Evolutionary conservation across 2,888 invertebrate genomes (phyloP).

Genomic region (Pediacus dermestoides): DNA sequence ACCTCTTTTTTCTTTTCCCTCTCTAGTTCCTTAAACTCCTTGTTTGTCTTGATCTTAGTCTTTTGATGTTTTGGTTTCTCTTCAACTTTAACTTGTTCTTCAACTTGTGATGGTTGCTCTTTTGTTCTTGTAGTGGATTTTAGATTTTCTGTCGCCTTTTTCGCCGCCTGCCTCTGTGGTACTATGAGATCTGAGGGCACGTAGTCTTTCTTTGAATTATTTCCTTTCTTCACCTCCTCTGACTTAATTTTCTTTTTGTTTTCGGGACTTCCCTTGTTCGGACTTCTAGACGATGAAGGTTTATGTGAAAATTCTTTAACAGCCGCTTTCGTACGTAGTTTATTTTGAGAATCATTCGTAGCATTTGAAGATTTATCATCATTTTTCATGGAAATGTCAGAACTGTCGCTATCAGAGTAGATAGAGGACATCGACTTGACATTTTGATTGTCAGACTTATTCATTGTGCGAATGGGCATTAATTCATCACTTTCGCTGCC

Average conservation of each 20-base stretch:
- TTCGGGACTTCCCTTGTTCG: constrained; percentile 39
- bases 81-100: constrained; percentile 32
- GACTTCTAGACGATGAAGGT: constrained; percentile 40
- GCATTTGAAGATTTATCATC: constrained; percentile 60
- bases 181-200: constrained; percentile 79
- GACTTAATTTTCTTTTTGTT: constrained; percentile 32
- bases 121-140: constrained; percentile 58
- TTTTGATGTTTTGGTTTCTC: constrained; percentile 33
- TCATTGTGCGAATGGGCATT: constrained; percentile 53
- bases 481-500: constrained; percentile 79
- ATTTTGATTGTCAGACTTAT: constrained; percentile 46
- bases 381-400: constrained; percentile 58
- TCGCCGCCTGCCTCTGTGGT: constrained; percentile 86
- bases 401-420: constrained; percentile 75
- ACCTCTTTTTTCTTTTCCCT: constrained; percentile 34
- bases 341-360: constrained; percentile 64
- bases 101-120: constrained; percentile 31
- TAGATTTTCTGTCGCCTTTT: constrained; percentile 87
- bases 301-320: constrained; percentile 74
- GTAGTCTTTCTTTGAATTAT: constrained; percentile 52
- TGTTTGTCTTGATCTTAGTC: constrained; percentile 33
- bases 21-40: constrained; percentile 39
- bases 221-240: constrained; percentile 19
- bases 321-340: constrained; percentile 76
- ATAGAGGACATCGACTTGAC: constrained; percentile 67